Evolutionary conservation across 2,888 invertebrate genomes (phyloP), one percentile per base, ranked within the genome.

Genomic region (Philaethria dido): DNA sequence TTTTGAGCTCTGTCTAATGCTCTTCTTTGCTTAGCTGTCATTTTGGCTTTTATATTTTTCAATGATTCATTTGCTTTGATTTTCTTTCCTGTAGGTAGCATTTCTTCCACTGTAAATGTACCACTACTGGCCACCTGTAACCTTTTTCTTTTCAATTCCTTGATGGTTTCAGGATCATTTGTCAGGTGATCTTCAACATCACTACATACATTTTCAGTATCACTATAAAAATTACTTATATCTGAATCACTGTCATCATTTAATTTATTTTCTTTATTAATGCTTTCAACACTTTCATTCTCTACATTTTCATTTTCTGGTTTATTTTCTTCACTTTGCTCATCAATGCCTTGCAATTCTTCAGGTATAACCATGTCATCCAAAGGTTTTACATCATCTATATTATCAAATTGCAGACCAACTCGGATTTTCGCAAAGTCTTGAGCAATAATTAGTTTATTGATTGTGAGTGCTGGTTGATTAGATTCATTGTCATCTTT

Each of bases 381-480:
- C 66, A 95, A 82, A 61, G 94, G 88, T 80, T 94, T 94, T 20
- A 94, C 81, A 85, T 95, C 95, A 78, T 95, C 95, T 60, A 94
- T 93, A 72, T 93, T 88, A 20, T 95, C 94, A 85, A 94, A 96
- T 55, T 95, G 92, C n/a, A 95, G 81, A 13, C 94, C 95, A 29
- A 97, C 96, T 79, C 95, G 94, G 74, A 97, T 97, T 87, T 97
- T 96, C 3, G 95, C 94, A 86, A 96, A 97, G 86, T 97, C 96
- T 93, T 97, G 97, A n/a, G 95, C 92, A 67, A 95, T 94, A 68
- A 89, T 89, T 54, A 94, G 81, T 73, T 89, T 89, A 72, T 88
- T 92, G 48, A 90, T 80, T 73, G 79, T 85, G 45, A 92, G 77
- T 47, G 82, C 80, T 44, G 86, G 83, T 71, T 86, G 84, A 48